phyloP scores from a whole-genome alignment of 2,113 vertebrate genomes.

The Datnioides undecimradiatus region DNA sequence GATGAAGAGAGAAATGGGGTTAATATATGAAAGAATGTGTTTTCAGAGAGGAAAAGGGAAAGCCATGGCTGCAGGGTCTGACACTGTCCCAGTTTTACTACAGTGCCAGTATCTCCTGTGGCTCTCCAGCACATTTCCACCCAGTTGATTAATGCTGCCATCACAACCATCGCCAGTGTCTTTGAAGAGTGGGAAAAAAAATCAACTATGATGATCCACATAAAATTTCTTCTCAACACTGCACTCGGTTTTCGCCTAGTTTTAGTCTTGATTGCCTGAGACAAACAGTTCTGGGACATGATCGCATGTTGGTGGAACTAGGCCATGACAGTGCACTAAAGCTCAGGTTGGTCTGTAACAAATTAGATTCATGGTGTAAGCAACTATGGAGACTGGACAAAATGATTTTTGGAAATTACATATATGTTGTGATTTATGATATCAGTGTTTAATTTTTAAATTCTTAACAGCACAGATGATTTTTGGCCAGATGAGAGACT shows the following conservation, averaged over 20 bases:
- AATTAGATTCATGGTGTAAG: neutral
- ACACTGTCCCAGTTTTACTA: constrained; percentile 79
- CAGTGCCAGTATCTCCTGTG: constrained; percentile 76
- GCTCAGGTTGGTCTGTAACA: constrained; percentile 19
- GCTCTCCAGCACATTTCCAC: constrained; percentile 73
- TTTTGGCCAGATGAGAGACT: neutral
- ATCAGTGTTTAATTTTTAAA: neutral
- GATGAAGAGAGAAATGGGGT: constrained; percentile 74
- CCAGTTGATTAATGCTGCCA: constrained; percentile 78
- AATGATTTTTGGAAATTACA: constrained; percentile 37
- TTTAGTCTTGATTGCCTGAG: constrained; percentile 48
- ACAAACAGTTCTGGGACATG: constrained; percentile 63
- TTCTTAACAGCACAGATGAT: constrained; percentile 6
- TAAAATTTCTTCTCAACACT: constrained; percentile 43
- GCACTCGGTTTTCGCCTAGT: constrained; percentile 58
- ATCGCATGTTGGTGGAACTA: constrained; percentile 42
- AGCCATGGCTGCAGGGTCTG: constrained; percentile 75
- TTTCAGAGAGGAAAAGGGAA: constrained; percentile 63
- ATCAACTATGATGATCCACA: constrained; percentile 53
- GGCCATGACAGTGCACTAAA: constrained; percentile 36
- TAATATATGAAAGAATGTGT: constrained; percentile 75
- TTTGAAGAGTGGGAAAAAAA: constrained; percentile 65
- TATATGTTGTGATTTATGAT: too few species aligned
- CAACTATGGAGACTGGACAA: neutral
- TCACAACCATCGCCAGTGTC: constrained; percentile 64